These are phyloP conservation scores for Machimus rusticus DNA, from an alignment of 2,888 invertebrate species.

Conservation along the genomic window DNA sequence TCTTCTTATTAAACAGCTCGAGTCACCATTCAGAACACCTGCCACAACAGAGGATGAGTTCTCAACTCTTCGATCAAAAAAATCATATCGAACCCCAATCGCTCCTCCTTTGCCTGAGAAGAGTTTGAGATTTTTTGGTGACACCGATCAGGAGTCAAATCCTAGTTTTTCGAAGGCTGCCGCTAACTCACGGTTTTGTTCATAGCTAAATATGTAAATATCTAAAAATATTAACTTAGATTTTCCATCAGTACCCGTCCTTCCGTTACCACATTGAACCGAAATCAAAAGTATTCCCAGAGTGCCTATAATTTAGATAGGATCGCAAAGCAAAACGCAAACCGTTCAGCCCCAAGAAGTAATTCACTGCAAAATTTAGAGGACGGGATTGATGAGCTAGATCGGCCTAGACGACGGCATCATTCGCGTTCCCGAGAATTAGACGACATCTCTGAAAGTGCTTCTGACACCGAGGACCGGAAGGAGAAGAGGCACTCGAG, in stretches of 20 bases:
- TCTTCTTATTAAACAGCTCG: slow-evolving; percentile 1
- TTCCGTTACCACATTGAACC: slow-evolving; percentile 51
- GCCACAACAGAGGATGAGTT: slow-evolving; percentile 49
- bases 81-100: slow-evolving; percentile 46
- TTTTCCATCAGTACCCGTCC: slow-evolving; percentile 39
- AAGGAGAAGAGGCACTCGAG: slow-evolving; percentile 51
- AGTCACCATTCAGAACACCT: slow-evolving; percentile 49
- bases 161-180: slow-evolving; percentile 64
- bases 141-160: slow-evolving; percentile 81
- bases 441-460: slow-evolving; percentile 63
- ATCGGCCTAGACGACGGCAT: slow-evolving; percentile 56
- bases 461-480: slow-evolving; percentile 60
- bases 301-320: slow-evolving; percentile 61
- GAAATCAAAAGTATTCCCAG: slow-evolving; percentile 60
- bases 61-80: slow-evolving; percentile 47
- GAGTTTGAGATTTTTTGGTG: slow-evolving; percentile 83
- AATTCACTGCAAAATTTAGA: slow-evolving; percentile 61
- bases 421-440: slow-evolving; percentile 64
- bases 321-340: slow-evolving; percentile 48
- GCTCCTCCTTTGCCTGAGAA: slow-evolving; percentile 61
- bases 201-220: not conserved
- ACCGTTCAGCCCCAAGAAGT: slow-evolving; percentile 55
- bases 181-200: slow-evolving; percentile 55
- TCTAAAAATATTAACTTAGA: slow-evolving; percentile 49
- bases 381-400: slow-evolving; percentile 57